Percentiles rank a stretch among this genome's conserved stretches.
These are phyloP conservation scores for Diloba caeruleocephala DNA, from an alignment of 2,888 invertebrate species.

Conservation along the genomic window DNA sequence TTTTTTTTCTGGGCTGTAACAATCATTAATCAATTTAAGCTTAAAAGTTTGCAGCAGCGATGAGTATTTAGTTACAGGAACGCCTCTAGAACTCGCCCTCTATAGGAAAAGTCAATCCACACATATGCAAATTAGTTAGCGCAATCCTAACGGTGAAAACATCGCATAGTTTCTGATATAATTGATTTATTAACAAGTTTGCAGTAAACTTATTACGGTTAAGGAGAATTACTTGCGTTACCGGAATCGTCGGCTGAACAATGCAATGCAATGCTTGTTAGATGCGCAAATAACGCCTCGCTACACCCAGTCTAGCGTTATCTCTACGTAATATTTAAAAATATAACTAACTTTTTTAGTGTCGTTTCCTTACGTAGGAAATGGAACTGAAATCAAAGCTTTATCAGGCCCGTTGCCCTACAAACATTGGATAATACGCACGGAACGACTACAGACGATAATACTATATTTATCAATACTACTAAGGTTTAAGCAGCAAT, in stretches of 20 bases:
- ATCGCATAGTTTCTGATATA: slow-evolving; percentile 25
- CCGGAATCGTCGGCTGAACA: slow-evolving; percentile 38
- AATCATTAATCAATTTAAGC: too few species aligned
- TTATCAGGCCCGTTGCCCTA: neutral
- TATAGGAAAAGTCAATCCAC: slow-evolving; percentile 7
- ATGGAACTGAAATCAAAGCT: neutral
- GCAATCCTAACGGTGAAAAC: slow-evolving; percentile 32
- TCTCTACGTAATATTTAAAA: slow-evolving; percentile 15
- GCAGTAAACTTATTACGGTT: slow-evolving; percentile 33
- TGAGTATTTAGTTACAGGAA: too few species aligned
- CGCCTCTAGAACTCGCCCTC: too few species aligned
- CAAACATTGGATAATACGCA: neutral
- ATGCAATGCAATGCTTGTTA: slow-evolving; percentile 40
- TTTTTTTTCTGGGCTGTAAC: too few species aligned
- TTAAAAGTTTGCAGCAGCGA: too few species aligned
- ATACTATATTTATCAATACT: neutral
- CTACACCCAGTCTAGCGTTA: slow-evolving; percentile 27
- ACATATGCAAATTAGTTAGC: slow-evolving; percentile 24
- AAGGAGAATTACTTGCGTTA: slow-evolving; percentile 36
- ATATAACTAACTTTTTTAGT: slow-evolving; percentile 1
- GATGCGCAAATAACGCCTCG: slow-evolving; percentile 29
- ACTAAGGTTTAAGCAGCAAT: too few species aligned
- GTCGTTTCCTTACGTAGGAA: neutral
- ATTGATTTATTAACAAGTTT: slow-evolving; percentile 36
- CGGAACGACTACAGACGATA: neutral